Conservation (phyloP, 2,797 vertebrate species). For the Psittacula echo region DNA sequence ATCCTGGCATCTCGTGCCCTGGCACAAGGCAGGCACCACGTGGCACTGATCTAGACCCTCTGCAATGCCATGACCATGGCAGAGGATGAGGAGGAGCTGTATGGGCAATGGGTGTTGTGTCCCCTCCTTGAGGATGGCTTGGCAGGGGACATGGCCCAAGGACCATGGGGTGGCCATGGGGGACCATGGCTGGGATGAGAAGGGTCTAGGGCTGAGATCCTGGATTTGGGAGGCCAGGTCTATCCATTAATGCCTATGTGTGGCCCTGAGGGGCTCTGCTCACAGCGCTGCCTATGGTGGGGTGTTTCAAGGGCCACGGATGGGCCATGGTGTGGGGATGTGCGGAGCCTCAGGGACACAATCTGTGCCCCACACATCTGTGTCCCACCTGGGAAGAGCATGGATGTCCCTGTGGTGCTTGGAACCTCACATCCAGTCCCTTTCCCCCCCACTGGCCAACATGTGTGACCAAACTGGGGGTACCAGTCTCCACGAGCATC, state of each 20-base stretch:
- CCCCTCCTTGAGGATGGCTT: neutral
- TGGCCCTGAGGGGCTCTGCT: neutral
- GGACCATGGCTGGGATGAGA: neutral
- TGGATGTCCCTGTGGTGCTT: neutral
- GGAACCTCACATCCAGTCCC: fast-evolving
- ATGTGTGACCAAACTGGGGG: neutral
- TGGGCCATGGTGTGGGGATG: too few relatives aligned
- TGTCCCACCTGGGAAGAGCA: neutral
- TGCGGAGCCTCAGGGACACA: too few relatives aligned
- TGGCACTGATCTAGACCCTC: neutral
- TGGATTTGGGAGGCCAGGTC: fast-evolving
- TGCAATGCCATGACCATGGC: fast-evolving
- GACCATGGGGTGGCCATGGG: fast-evolving
- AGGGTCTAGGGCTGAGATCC: neutral
- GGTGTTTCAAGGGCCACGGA: neutral
- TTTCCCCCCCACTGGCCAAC: too few relatives aligned
- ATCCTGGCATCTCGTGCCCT: neutral
- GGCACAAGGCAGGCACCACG: neutral
- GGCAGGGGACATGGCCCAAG: neutral
- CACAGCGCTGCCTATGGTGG: fast-evolving
- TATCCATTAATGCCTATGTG: neutral
- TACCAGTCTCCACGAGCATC: fast-evolving
- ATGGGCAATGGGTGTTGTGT: fast-evolving
- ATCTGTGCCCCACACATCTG: fast-evolving
- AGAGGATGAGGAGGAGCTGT: neutral